Conservation (phyloP, 2,113 vertebrate genomes). For the Paedocypris sp. region DNA sequence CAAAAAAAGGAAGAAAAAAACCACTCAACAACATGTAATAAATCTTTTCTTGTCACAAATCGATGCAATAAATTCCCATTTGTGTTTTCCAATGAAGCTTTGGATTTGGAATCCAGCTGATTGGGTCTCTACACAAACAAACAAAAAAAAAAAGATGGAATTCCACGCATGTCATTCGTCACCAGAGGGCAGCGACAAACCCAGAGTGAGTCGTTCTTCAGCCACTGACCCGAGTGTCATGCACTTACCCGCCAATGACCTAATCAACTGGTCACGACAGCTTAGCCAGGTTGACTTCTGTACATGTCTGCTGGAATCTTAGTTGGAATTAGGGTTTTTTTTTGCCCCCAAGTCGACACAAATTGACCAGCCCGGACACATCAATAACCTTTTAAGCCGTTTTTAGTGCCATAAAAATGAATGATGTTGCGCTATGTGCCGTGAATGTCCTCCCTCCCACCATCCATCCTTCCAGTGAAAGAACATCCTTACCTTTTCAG, state of each 20-base stretch:
- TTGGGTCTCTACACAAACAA: neutral
- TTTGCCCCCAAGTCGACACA: neutral
- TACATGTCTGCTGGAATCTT: neutral
- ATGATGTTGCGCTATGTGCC: neutral
- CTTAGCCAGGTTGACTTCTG: too few species aligned
- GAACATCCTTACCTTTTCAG: neutral
- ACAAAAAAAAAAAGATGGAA: neutral
- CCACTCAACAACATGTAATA: slow-evolving; percentile 39
- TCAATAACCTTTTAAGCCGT: neutral
- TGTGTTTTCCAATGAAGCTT: slow-evolving; percentile 26
- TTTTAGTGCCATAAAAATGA: slow-evolving; percentile 4
- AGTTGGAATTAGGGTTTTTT: neutral
- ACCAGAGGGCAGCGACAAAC: slow-evolving; percentile 26
- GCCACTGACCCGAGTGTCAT: slow-evolving; percentile 5
- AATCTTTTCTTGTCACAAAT: slow-evolving; percentile 48
- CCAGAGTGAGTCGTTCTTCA: slow-evolving; percentile 23
- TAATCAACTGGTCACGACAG: neutral
- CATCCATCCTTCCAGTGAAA: neutral
- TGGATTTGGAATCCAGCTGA: slow-evolving; percentile 11
- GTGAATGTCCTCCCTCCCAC: neutral
- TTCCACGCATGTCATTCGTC: slow-evolving; percentile 13
- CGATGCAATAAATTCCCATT: slow-evolving; percentile 38
- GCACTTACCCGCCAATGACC: neutral
- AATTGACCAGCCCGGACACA: neutral
- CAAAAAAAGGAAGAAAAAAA: slow-evolving; percentile 44